Evolutionary conservation across 2,888 invertebrate genomes (phyloP).

Genomic region (Cryptocephalus primarius): DNA sequence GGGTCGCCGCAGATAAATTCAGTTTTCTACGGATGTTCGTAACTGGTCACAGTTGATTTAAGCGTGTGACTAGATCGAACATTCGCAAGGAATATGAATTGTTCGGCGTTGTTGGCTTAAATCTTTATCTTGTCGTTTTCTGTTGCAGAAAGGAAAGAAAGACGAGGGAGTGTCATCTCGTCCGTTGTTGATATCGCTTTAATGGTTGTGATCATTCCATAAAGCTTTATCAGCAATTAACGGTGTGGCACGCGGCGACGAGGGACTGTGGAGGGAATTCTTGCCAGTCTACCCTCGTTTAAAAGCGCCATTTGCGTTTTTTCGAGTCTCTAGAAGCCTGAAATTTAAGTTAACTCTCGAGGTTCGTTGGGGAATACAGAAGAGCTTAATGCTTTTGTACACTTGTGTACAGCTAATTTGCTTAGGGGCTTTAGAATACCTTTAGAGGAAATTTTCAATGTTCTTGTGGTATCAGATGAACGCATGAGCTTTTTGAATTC

Average conservation of each 20-base stretch:
- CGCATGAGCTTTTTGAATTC: too few relatives aligned
- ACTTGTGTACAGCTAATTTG: too few relatives aligned
- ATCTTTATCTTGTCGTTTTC: too few relatives aligned
- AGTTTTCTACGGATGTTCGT: constrained; percentile 31
- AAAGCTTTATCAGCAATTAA: constrained; percentile 39
- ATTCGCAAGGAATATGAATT: constrained; percentile 32
- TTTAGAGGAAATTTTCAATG: too few relatives aligned
- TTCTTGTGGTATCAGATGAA: too few relatives aligned
- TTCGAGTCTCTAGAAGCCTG: too few relatives aligned
- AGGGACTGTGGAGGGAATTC: background rate
- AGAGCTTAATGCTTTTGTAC: too few relatives aligned
- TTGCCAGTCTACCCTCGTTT: background rate
- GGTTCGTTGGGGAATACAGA: too few relatives aligned
- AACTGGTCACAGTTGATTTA: constrained; percentile 28
- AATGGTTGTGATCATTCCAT: constrained; percentile 25
- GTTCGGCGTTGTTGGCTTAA: constrained; percentile 6
- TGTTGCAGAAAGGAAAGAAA: background rate
- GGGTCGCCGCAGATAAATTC: constrained; percentile 11
- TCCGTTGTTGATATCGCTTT: constrained; percentile 35
- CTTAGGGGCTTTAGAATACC: too few relatives aligned
- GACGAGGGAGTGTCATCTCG: constrained; percentile 16
- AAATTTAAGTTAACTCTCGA: too few relatives aligned
- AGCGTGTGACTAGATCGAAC: constrained; percentile 37
- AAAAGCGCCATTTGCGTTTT: too few relatives aligned
- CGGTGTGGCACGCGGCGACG: constrained; percentile 13